phyloP scores from a whole-genome alignment of 2,113 vertebrate species.

The Pogona vitticeps region DNA sequence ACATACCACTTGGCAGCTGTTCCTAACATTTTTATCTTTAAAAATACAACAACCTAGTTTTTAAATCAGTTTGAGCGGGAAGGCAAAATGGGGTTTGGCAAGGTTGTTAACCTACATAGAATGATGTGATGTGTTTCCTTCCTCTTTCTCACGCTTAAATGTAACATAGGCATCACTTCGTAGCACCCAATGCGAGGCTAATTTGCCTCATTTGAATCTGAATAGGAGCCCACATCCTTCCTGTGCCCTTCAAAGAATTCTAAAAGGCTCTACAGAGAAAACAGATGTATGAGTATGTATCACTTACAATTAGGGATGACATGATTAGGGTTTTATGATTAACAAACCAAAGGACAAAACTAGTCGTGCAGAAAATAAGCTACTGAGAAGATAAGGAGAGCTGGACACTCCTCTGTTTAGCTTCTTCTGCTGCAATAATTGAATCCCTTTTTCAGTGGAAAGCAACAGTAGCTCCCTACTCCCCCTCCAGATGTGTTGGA shows the following conservation, averaged over 20 bases:
- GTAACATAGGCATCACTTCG: conserved; percentile 63
- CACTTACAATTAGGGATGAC: conserved; percentile 51
- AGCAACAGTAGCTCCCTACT: not conserved
- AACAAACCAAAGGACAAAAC: conserved; percentile 55
- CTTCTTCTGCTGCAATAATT: conserved; percentile 39
- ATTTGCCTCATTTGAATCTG: conserved; percentile 76
- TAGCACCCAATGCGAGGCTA: conserved; percentile 59
- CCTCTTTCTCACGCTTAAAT: conserved; percentile 63
- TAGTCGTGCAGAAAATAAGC: conserved; percentile 15
- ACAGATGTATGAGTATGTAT: conserved; percentile 68
- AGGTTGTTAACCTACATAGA: conserved; percentile 51
- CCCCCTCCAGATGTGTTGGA: not conserved
- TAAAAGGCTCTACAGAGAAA: conserved; percentile 74
- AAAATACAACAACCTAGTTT: not conserved
- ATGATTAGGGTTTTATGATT: conserved; percentile 34
- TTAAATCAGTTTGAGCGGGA: not conserved
- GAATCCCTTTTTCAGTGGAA: conserved; percentile 38
- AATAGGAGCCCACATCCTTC: conserved; percentile 81
- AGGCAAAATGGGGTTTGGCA: conserved; percentile 22
- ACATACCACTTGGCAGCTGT: not conserved
- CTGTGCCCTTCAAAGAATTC: conserved; percentile 74
- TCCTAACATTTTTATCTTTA: conserved; percentile 1
- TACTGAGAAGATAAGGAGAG: conserved; percentile 35
- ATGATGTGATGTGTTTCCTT: conserved; percentile 43
- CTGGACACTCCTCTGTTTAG: conserved; percentile 28